Conservation (phyloP, 35 echinoderm and acorn worm genomes). For the Nesometra sesokonis region DNA sequence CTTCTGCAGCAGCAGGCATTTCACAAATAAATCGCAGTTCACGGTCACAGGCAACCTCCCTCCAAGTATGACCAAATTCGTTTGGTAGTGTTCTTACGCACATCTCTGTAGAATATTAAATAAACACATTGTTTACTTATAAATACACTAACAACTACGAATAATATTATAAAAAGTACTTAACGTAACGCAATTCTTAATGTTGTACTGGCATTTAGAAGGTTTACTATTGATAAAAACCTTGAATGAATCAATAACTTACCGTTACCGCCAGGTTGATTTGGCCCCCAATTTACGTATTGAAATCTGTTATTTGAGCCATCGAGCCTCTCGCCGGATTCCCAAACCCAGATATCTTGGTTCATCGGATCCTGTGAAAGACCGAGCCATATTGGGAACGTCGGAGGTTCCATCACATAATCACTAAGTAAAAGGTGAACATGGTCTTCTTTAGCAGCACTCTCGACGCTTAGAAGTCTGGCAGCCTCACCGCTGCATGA, state of each 20-base stretch:
- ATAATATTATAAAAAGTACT: not conserved
- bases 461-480: not conserved
- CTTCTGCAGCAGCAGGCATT: not conserved
- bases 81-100: not conserved
- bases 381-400: not conserved
- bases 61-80: not conserved
- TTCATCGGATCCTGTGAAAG: not conserved
- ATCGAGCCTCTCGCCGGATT: not conserved
- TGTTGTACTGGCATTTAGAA: too few relatives aligned
- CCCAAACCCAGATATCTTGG: not conserved
- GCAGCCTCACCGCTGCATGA: not conserved
- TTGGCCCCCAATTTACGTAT: not conserved
- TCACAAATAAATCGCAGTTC: not conserved
- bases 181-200: not conserved
- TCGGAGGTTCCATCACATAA: not conserved
- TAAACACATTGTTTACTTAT: not conserved
- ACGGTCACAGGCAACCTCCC: not conserved
- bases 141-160: not conserved
- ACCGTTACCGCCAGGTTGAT: not conserved
- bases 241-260: not conserved
- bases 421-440: not conserved
- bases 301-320: too few relatives aligned
- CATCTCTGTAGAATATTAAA: not conserved
- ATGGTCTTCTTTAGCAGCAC: not conserved
- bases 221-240: too few relatives aligned